Conservation (phyloP, 2,888 invertebrate species). For the Prosapia bicincta region DNA sequence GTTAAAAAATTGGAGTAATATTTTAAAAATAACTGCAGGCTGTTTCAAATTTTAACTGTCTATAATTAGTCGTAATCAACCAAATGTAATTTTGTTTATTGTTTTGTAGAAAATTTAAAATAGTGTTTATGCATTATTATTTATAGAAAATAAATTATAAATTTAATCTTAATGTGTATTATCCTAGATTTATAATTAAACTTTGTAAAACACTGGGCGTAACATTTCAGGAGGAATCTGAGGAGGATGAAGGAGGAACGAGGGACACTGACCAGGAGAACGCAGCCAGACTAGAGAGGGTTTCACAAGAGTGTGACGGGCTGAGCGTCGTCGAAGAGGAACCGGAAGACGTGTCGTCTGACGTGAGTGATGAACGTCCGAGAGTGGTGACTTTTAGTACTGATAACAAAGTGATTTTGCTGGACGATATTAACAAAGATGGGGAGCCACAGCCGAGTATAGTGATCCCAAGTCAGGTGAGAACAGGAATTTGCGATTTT, state of each 20-base stretch:
- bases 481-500: not conserved
- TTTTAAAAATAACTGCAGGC: no score
- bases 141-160: no score
- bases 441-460: not conserved
- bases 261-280: conserved; percentile 43
- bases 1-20: no score
- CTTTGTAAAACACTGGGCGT: no score
- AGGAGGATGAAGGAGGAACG: conserved; percentile 40
- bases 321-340: conserved; percentile 40
- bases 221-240: conserved; percentile 39
- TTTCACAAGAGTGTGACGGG: conserved; percentile 44
- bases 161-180: no score
- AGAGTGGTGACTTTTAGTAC: conserved; percentile 6
- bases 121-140: no score
- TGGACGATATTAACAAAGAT: not conserved
- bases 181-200: no score
- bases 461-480: not conserved
- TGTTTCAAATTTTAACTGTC: no score
- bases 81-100: no score
- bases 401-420: not conserved
- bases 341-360: conserved; percentile 32
- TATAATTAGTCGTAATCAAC: no score
- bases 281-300: conserved; percentile 36
- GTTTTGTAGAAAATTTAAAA: no score
- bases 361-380: conserved; percentile 11